Conservation (phyloP, 2,797 vertebrate genomes). For the Masticophis lateralis region DNA sequence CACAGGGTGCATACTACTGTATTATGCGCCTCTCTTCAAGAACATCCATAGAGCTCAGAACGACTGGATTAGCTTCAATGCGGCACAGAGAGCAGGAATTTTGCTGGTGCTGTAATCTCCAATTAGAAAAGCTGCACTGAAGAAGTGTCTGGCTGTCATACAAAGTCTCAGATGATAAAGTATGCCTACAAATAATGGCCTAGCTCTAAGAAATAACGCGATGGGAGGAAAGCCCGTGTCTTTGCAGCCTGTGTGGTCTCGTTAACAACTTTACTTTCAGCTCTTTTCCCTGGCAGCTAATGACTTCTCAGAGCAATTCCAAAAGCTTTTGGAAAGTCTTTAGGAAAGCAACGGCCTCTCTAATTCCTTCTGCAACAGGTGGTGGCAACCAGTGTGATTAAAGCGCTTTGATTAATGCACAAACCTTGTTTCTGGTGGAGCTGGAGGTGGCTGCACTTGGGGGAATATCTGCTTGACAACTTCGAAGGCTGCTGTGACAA, state of each 20-base stretch:
- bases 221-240: neutral
- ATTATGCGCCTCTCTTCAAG: neutral
- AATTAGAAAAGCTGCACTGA: neutral
- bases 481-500: conserved; percentile 64
- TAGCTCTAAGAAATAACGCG: neutral
- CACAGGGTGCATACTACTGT: neutral
- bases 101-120: neutral
- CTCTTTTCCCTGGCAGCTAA: neutral
- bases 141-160: neutral
- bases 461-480: conserved; percentile 63
- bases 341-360: conserved; percentile 18
- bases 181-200: neutral
- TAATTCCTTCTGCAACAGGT: conserved; percentile 10
- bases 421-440: conserved; percentile 63
- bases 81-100: neutral
- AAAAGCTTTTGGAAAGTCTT: conserved; percentile 33
- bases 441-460: conserved; percentile 52
- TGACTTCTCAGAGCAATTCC: neutral
- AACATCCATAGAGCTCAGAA: neutral
- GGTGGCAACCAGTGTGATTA: conserved; percentile 31
- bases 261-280: neutral
- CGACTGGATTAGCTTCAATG: neutral
- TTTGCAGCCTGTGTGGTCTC: accelerated
- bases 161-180: neutral
- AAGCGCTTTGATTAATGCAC: conserved; percentile 61